Conservation (phyloP, 2,888 invertebrate genomes). For the Leuctra nigra region DNA sequence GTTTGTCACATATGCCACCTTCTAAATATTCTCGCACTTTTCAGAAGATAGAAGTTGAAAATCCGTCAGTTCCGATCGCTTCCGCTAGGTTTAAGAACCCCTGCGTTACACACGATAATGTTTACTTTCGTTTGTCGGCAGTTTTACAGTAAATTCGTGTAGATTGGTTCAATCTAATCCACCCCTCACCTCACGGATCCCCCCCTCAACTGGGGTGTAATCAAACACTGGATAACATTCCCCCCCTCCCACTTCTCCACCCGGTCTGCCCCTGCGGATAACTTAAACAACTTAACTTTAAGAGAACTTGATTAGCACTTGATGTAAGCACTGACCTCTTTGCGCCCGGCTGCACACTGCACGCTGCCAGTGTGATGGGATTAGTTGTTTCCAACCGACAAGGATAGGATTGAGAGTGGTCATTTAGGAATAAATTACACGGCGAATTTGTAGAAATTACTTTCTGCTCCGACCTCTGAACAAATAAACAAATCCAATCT, state of each 20-base stretch:
- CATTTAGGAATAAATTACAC: too few species aligned
- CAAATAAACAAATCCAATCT: too few species aligned
- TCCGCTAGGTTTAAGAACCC: background rate
- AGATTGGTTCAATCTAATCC: slow-evolving; percentile 5
- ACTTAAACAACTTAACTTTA: slow-evolving; percentile 30
- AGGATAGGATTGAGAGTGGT: too few species aligned
- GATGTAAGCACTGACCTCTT: slow-evolving; percentile 16
- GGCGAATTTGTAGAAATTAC: too few species aligned
- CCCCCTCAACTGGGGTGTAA: slow-evolving; percentile 11
- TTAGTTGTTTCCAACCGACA: too few species aligned
- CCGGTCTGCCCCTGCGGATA: slow-evolving; percentile 17
- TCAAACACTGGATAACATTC: slow-evolving; percentile 13
- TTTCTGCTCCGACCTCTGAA: too few species aligned
- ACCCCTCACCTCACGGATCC: background rate
- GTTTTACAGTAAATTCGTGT: slow-evolving; percentile 9
- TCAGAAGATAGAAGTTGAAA: too few species aligned
- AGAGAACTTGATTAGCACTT: slow-evolving; percentile 27
- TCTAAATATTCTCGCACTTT: too few species aligned
- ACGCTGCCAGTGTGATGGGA: background rate
- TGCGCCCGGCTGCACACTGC: background rate
- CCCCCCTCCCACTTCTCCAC: background rate
- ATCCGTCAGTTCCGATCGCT: too few species aligned
- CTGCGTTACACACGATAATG: background rate
- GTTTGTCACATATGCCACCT: too few species aligned
- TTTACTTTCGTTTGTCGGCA: background rate